Evolutionary conservation across 2,888 invertebrate species (phyloP).

Genomic region (Cremastinae sp.): DNA sequence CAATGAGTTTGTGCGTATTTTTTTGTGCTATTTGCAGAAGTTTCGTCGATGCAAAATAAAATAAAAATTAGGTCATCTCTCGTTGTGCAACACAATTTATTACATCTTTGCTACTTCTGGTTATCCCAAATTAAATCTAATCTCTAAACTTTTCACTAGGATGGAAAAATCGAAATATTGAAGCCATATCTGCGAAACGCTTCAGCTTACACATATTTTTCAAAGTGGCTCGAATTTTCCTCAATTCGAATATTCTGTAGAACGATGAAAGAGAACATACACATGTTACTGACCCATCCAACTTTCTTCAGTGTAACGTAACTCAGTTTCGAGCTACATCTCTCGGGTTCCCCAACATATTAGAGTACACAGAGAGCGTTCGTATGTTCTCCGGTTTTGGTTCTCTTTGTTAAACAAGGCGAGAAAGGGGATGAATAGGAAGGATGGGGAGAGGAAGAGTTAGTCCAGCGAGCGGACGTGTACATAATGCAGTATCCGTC

Average conservation of each 20-base stretch:
- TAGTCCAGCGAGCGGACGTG: slow-evolving; percentile 39
- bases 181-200: too few relatives aligned
- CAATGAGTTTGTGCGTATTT: too few relatives aligned
- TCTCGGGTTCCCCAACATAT: slow-evolving; percentile 28
- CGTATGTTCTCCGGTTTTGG: slow-evolving; percentile 19
- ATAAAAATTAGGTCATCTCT: too few relatives aligned
- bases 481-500: slow-evolving; percentile 51
- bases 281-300: background rate
- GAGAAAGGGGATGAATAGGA: background rate
- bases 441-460: background rate
- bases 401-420: slow-evolving; percentile 11
- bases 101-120: too few relatives aligned
- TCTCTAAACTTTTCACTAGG: too few relatives aligned
- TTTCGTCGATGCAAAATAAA: too few relatives aligned
- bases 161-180: too few relatives aligned
- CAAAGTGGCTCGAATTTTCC: background rate
- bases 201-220: too few relatives aligned
- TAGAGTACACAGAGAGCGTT: slow-evolving; percentile 16
- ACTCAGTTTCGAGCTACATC: slow-evolving; percentile 8
- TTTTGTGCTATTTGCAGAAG: too few relatives aligned
- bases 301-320: slow-evolving; percentile 14
- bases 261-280: background rate
- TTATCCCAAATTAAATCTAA: too few relatives aligned
- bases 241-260: background rate
- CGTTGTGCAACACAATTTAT: too few relatives aligned